Evolutionary conservation across 2,797 vertebrate genomes (phyloP).

Genomic region (Stomatorhinus walkeri): DNA sequence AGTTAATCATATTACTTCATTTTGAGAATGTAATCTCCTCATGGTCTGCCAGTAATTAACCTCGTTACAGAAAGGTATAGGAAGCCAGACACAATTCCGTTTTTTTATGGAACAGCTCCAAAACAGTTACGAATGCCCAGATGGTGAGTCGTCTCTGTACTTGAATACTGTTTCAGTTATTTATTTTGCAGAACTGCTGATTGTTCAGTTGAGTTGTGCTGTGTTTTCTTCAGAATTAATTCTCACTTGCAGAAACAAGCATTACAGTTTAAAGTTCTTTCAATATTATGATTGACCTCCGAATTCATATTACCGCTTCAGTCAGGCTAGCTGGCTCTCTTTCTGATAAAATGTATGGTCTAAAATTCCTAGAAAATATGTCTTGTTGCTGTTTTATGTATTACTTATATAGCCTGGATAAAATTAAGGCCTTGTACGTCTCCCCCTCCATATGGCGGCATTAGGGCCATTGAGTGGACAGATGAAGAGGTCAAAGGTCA

Average conservation of each 20-base stretch:
- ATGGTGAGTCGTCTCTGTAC: constrained; percentile 51
- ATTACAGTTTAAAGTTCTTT: not conserved
- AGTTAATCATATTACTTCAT: constrained; percentile 67
- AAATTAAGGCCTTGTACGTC: not conserved
- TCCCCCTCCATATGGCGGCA: not conserved
- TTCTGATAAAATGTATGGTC: not conserved
- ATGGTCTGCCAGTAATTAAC: constrained; percentile 73
- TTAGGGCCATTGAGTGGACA: not conserved
- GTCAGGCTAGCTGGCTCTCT: not conserved
- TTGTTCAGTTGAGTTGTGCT: constrained; percentile 69
- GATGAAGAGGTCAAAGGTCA: constrained; percentile 6
- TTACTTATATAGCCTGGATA: not conserved
- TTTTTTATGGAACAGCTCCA: constrained; percentile 59
- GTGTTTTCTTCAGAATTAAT: constrained; percentile 57
- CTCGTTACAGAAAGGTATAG: constrained; percentile 65
- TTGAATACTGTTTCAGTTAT: constrained; percentile 41
- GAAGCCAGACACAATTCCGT: constrained; percentile 61
- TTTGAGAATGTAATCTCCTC: constrained; percentile 74
- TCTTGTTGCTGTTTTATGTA: not conserved
- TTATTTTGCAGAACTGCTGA: constrained; percentile 62
- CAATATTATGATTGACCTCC: not conserved
- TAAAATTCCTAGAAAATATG: not conserved
- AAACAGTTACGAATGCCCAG: constrained; percentile 50
- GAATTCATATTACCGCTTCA: no score
- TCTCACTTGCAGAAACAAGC: not conserved